These are phyloP conservation scores for Paramuricea clavata DNA, from an alignment of 92 coral and sea anemone genomes.

Conservation along the genomic window DNA sequence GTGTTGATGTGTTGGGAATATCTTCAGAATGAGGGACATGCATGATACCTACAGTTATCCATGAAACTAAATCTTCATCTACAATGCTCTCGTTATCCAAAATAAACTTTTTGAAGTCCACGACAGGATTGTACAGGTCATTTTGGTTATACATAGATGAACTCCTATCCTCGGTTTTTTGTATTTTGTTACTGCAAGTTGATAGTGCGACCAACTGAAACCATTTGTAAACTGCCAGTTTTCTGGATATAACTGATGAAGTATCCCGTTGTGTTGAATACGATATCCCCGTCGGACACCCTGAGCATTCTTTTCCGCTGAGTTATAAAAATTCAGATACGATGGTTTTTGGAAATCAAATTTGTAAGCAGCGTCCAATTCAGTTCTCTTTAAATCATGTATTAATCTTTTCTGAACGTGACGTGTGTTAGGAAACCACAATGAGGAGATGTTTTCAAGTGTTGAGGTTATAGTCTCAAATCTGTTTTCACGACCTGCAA, in stretches of 20 bases:
- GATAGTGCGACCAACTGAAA: slow-evolving; percentile 85
- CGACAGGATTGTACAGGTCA: slow-evolving; percentile 72
- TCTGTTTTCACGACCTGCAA: slow-evolving; percentile 75
- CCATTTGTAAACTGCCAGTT: slow-evolving; percentile 81
- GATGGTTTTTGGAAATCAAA: slow-evolving; percentile 83
- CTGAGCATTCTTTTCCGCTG: slow-evolving; percentile 67
- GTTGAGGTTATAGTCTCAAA: slow-evolving; percentile 80
- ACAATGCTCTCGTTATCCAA: slow-evolving; percentile 77
- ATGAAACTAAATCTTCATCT: slow-evolving; percentile 91
- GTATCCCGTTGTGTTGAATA: slow-evolving; percentile 73
- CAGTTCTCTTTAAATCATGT: slow-evolving; percentile 77
- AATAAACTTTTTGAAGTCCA: slow-evolving; percentile 82
- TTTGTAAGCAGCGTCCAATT: slow-evolving; percentile 83
- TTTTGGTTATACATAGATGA: slow-evolving; percentile 84
- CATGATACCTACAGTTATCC: slow-evolving; percentile 90
- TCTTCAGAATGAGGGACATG: slow-evolving; percentile 95
- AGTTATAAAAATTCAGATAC: slow-evolving; percentile 83
- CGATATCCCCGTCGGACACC: slow-evolving; percentile 88
- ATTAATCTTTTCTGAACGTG: slow-evolving; percentile 80
- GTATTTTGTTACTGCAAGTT: slow-evolving; percentile 87
- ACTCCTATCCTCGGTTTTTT: slow-evolving; percentile 82
- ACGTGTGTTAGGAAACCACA: slow-evolving; percentile 72
- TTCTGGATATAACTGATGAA: slow-evolving; percentile 82
- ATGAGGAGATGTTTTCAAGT: slow-evolving; percentile 78
- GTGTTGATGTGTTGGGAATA: slow-evolving; percentile 88